Percentiles rank a stretch among this genome's conserved stretches.
These are phyloP conservation scores for Drosophila barbarae DNA, from an alignment of 2,888 invertebrate genomes.

Conservation along the genomic window DNA sequence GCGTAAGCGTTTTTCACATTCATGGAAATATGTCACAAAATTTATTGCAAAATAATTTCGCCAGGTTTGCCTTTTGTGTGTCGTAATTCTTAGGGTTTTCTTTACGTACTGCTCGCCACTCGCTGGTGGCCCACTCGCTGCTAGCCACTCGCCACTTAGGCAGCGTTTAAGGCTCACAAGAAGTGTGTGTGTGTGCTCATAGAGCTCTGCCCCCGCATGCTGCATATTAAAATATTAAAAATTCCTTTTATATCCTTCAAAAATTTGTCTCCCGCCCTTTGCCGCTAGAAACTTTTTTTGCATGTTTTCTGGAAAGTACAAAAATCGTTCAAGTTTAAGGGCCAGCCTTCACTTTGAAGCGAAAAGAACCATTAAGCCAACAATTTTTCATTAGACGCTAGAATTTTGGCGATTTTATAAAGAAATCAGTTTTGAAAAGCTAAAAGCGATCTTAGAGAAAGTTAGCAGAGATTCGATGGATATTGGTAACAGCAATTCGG, in stretches of 20 bases:
- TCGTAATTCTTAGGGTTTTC: constrained; percentile 25
- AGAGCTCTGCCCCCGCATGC: not conserved
- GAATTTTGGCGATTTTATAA: not conserved
- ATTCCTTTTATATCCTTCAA: constrained; percentile 65
- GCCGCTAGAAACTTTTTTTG: constrained; percentile 30
- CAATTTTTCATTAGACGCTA: not conserved
- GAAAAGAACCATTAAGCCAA: not conserved
- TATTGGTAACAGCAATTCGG: not conserved
- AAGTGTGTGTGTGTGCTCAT: constrained; percentile 3
- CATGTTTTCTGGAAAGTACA: constrained; percentile 3
- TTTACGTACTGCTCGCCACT: constrained; percentile 10
- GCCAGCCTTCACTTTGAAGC: constrained; percentile 15
- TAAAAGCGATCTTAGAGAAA: not conserved
- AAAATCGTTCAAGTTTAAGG: constrained; percentile 31
- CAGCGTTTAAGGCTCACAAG: not conserved
- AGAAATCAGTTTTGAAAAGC: not conserved
- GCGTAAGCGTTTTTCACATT: constrained; percentile 50
- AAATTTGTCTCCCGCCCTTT: constrained; percentile 2
- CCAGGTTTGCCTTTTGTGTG: constrained; percentile 15
- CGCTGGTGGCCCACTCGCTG: constrained; percentile 1
- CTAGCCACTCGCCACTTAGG: not conserved
- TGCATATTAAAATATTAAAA: constrained; percentile 74
- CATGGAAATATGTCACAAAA: constrained; percentile 73
- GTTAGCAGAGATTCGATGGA: not conserved
- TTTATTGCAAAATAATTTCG: constrained; percentile 75